Conservation (phyloP, 2,797 vertebrate species). For the Hyperoplus immaculatus region DNA sequence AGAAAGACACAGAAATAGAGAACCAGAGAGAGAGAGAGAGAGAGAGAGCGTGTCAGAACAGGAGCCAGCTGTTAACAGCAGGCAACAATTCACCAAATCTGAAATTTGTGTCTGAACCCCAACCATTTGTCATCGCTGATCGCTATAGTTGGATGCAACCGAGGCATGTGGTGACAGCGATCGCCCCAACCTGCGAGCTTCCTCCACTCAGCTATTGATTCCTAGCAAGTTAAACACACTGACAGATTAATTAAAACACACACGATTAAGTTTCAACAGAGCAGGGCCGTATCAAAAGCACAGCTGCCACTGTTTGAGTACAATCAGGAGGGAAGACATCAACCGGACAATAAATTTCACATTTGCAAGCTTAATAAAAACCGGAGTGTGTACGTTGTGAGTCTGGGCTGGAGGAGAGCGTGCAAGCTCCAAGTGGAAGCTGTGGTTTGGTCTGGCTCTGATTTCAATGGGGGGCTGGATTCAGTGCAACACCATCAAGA, state of each 20-base stretch:
- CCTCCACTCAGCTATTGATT: slow-evolving; percentile 39
- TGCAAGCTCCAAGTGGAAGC: slow-evolving; percentile 64
- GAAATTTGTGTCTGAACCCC: slow-evolving; percentile 25
- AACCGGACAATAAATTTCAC: slow-evolving; percentile 54
- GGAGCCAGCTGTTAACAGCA: slow-evolving; percentile 71
- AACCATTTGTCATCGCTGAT: slow-evolving; percentile 45
- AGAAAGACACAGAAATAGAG: slow-evolving; percentile 32
- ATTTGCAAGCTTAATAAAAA: slow-evolving; percentile 73
- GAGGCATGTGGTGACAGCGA: slow-evolving; percentile 44
- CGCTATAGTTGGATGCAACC: slow-evolving; percentile 56
- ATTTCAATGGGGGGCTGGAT: slow-evolving; percentile 63
- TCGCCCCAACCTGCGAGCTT: slow-evolving; percentile 20
- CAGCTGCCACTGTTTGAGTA: slow-evolving; percentile 44
- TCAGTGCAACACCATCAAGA: slow-evolving; percentile 67
- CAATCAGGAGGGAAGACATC: slow-evolving; percentile 27
- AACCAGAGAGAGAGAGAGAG: slow-evolving; percentile 8
- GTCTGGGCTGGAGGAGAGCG: slow-evolving; percentile 48
- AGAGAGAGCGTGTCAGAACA: slow-evolving; percentile 54
- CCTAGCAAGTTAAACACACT: slow-evolving; percentile 43
- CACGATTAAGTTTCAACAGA: slow-evolving; percentile 48
- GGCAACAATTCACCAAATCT: slow-evolving; percentile 47
- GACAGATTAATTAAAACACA: slow-evolving; percentile 74
- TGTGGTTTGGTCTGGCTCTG: slow-evolving; percentile 74
- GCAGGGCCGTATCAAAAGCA: not conserved
- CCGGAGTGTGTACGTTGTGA: slow-evolving; percentile 43